These are phyloP conservation scores for Calephelis perditalis DNA, from an alignment of 2,888 invertebrate genomes.

Conservation along the genomic window DNA sequence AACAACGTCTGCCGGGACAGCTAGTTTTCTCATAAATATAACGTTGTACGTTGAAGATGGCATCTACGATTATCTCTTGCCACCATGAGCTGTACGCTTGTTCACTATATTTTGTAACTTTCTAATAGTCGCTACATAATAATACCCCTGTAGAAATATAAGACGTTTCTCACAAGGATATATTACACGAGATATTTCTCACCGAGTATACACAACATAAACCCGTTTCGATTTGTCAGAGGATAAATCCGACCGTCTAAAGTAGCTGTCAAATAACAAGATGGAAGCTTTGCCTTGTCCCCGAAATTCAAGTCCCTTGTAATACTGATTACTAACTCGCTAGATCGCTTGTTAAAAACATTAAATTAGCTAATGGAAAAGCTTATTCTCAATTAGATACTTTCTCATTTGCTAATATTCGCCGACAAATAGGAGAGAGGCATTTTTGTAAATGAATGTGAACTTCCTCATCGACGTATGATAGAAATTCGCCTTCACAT, in stretches of 20 bases:
- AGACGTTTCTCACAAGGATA: slow-evolving; percentile 9
- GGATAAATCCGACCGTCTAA: slow-evolving; percentile 55
- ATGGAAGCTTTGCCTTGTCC: slow-evolving; percentile 34
- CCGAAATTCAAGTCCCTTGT: slow-evolving; percentile 29
- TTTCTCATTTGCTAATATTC: too few species aligned
- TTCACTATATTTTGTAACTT: too few species aligned
- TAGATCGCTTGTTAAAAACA: background rate
- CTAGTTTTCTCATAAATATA: too few species aligned
- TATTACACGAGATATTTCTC: slow-evolving; percentile 1
- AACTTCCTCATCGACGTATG: too few species aligned
- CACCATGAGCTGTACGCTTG: too few species aligned
- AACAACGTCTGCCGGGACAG: too few species aligned
- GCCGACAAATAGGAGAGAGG: too few species aligned
- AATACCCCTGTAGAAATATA: background rate
- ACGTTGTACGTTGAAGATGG: too few species aligned
- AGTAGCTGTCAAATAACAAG: slow-evolving; percentile 8
- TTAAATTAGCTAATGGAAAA: slow-evolving; percentile 7
- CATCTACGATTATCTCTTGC: too few species aligned
- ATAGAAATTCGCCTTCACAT: too few species aligned
- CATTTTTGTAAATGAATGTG: too few species aligned
- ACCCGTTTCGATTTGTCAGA: slow-evolving; percentile 52
- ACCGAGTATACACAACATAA: slow-evolving; percentile 6
- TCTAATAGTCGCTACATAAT: too few species aligned
- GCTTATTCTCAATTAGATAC: background rate
- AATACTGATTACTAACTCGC: slow-evolving; percentile 4